phyloP scores from a whole-genome alignment of 2,888 invertebrate genomes.

The Panopea generosa region DNA sequence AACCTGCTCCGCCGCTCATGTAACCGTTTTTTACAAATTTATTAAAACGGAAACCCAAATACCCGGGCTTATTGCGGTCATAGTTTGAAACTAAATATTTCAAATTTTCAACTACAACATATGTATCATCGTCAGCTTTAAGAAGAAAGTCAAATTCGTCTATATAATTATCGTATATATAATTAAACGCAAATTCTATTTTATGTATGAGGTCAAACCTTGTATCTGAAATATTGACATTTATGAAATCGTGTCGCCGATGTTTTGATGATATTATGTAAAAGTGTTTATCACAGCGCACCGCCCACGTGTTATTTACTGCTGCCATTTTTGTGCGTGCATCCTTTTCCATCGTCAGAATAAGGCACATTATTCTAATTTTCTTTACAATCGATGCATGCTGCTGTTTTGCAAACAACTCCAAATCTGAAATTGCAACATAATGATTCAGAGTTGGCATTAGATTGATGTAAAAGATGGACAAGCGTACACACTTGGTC shows the following conservation, averaged over 20 bases:
- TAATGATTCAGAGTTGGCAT: too few species aligned
- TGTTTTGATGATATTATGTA: slow-evolving; percentile 83
- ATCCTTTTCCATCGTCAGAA: slow-evolving; percentile 96
- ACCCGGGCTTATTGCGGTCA: slow-evolving; percentile 91
- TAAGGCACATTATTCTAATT: slow-evolving; percentile 93
- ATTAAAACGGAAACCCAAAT: slow-evolving; percentile 87
- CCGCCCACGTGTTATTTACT: slow-evolving; percentile 97
- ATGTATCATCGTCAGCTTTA: slow-evolving; percentile 99
- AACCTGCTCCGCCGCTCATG: slow-evolving; percentile 87
- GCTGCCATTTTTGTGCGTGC: slow-evolving; percentile 94
- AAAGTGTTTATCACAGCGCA: slow-evolving; percentile 88
- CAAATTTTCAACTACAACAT: slow-evolving; percentile 97
- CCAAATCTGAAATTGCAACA: too few species aligned
- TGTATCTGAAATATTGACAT: slow-evolving; percentile 91
- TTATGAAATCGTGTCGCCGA: slow-evolving; percentile 87
- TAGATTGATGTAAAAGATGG: too few species aligned
- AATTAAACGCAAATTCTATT: slow-evolving; percentile 96
- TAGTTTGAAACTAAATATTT: slow-evolving; percentile 93
- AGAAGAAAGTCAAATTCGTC: slow-evolving; percentile 97
- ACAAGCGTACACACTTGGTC: too few species aligned
- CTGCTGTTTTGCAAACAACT: neutral
- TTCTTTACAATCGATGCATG: neutral
- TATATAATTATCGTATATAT: slow-evolving; percentile 92
- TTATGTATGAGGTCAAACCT: slow-evolving; percentile 97
- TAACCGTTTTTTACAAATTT: slow-evolving; percentile 83